Base-by-base conservation (phyloP, 2,113 vertebrate genomes). In the Onychorhynchus coronatus region DNA sequence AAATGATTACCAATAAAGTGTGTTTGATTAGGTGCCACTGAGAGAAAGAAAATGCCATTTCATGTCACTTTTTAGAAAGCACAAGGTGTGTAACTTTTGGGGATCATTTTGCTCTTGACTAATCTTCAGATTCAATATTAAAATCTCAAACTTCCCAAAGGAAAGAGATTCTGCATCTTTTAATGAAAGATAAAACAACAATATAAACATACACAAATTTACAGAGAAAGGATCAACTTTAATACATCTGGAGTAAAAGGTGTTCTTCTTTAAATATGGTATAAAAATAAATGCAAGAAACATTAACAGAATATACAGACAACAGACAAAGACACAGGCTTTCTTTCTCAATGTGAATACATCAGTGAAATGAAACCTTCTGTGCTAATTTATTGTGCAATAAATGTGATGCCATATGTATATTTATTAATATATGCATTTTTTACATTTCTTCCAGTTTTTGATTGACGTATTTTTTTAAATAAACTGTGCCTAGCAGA, bases 241-340 rank as follows among this genome's bases (percentile, higher is more conserved):
- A 99, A 99, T 99, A 99, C 98, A 99, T 98, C 97, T 98, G 98
- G 98, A 99, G 97, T 99, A 99, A 99, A 99, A 98, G 98, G 98
- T 98, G 98, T 99, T 98, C 94, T 97, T 97, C 97, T 98, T 99
- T 98, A 99, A 99, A 99, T 98, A 99, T 99, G 98, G 98, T 99
- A 99, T 99, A 99, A 99, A 99, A 99, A 99, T 99, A 99, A 99
- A 99, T 98, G 98, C 98, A 98, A 98, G 98, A 98, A 98, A 98
- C 98, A 98, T 98, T 98, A 98, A 99, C 98, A 98, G 97, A 98
- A 98, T 98, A 92, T 98, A 98, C 98, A 98, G 98, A 99, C 97
- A 98, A 98, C 97, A 98, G 98, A 99, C 98, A 97, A 97, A 98
- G 97, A 98, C 96, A 93, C 88, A 96, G 95, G 95, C 89, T 97